Evolutionary conservation across 1,140 invertebrate species (phyloP).

Genomic region (Medauroidea extradentata): DNA sequence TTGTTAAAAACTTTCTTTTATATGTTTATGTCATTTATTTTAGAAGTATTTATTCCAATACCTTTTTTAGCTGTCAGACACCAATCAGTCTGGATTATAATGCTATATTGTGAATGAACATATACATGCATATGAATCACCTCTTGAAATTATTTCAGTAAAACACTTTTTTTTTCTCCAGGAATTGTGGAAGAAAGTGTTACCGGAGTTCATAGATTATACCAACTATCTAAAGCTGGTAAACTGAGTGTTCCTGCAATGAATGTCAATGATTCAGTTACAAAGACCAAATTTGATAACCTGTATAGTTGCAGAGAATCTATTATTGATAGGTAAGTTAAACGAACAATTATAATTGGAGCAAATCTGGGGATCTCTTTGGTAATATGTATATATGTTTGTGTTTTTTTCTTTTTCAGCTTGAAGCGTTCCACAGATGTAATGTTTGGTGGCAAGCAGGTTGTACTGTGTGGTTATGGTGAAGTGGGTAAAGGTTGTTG

Average conservation of each 20-base stretch:
- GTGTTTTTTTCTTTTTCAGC: constrained; percentile 49
- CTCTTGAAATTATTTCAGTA: no score
- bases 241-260: constrained; percentile 96
- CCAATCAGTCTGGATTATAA: no score
- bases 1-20: no score
- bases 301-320: constrained; percentile 88
- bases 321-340: constrained; percentile 79
- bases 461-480: constrained; percentile 94
- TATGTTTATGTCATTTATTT: no score
- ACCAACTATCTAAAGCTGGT: constrained; percentile 91
- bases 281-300: constrained; percentile 99
- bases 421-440: constrained; percentile 94
- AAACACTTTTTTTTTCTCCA: constrained; percentile 42
- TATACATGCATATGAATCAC: no score
- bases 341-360: not conserved
- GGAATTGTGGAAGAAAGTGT: constrained; percentile 98
- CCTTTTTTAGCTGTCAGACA: no score
- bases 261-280: constrained; percentile 98
- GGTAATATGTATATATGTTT: constrained; percentile 1
- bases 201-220: constrained; percentile 93
- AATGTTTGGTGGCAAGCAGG: constrained; percentile 98
- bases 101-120: no score
- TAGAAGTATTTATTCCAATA: no score
- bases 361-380: not conserved
- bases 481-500: constrained; percentile 98